A percentile compares a stretch with the other conserved stretches of the same genome.
These are phyloP conservation scores for Myotis yumanensis DNA, from an alignment of 2,113 vertebrate genomes.

Conservation along the genomic window DNA sequence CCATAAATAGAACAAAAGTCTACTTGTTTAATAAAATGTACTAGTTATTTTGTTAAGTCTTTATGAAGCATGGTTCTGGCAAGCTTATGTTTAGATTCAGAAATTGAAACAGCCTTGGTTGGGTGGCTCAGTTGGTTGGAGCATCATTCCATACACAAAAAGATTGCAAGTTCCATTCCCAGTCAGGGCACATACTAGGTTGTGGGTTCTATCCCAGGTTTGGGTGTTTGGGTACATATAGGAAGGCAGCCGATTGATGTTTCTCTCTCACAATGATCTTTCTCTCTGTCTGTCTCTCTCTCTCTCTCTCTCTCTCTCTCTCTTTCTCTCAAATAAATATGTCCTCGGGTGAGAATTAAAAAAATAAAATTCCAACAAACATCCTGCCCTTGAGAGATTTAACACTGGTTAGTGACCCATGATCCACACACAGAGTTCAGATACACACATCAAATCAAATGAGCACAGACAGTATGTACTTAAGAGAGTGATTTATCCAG, in stretches of 20 bases:
- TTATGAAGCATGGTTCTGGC: background rate
- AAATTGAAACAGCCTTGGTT: background rate
- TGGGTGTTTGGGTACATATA: background rate
- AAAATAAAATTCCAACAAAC: background rate
- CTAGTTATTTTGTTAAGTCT: background rate
- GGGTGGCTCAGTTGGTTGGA: too few relatives aligned
- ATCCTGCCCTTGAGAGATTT: background rate
- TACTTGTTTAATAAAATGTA: constrained; percentile 14
- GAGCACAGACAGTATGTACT: background rate
- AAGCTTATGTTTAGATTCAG: constrained; percentile 13
- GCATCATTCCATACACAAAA: too few relatives aligned
- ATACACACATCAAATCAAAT: background rate
- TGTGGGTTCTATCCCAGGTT: background rate
- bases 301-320: too few relatives aligned
- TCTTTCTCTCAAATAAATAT: background rate
- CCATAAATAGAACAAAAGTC: background rate
- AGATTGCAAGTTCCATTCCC: background rate
- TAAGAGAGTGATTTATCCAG: background rate
- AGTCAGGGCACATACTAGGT: background rate
- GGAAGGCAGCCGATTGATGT: background rate
- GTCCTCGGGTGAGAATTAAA: background rate
- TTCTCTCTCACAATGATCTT: background rate
- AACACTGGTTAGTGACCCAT: background rate
- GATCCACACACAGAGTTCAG: background rate
- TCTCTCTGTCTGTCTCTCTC: background rate